Evolutionary conservation across 1,140 invertebrate species (phyloP).

Genomic region (Octopus bimaculoides): DNA sequence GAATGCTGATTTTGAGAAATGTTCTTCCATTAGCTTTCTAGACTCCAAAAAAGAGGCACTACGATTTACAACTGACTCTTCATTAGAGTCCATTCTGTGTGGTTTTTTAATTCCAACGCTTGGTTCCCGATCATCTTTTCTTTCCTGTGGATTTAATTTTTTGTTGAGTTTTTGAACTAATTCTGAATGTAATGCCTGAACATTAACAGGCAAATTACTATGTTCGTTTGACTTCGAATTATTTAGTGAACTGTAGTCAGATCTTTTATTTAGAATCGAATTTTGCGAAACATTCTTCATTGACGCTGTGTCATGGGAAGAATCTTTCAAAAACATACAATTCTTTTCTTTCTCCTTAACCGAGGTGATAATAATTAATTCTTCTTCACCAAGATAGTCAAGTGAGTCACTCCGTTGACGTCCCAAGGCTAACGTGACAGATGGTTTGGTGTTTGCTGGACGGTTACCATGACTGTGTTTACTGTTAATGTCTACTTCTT

Average conservation of each 20-base stretch:
- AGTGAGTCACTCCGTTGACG: constrained; percentile 5
- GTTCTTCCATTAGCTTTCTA: background rate
- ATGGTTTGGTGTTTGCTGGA: background rate
- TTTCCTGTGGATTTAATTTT: background rate
- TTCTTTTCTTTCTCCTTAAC: background rate
- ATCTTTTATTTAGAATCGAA: background rate
- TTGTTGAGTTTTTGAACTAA: background rate
- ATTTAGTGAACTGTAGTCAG: background rate
- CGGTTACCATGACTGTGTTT: no score
- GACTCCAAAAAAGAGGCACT: background rate
- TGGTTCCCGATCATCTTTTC: background rate
- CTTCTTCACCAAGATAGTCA: background rate
- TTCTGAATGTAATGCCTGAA: background rate
- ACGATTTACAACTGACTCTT: background rate
- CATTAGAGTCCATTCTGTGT: background rate
- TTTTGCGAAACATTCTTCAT: background rate
- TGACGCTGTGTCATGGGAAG: background rate
- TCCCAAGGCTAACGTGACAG: background rate
- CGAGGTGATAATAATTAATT: background rate
- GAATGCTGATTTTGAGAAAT: background rate
- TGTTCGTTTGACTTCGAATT: background rate
- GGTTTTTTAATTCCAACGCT: background rate
- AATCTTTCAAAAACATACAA: background rate
- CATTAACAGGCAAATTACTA: background rate
- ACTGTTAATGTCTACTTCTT: no score